Conservation (phyloP, 1,140 invertebrate species). For the Bombus picipes region DNA sequence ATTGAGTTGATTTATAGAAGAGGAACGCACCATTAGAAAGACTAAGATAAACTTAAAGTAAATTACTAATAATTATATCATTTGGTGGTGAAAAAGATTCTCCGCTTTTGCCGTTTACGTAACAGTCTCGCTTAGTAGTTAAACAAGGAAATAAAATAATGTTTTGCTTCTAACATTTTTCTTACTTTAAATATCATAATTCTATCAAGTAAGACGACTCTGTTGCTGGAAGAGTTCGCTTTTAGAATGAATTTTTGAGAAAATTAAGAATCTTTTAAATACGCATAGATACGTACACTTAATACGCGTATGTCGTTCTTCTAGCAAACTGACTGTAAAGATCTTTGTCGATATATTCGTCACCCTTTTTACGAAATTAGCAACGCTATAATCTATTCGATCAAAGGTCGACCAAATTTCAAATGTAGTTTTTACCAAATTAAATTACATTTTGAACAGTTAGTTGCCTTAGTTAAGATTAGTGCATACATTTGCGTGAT, state of each 20-base stretch:
- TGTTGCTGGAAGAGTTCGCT: background rate
- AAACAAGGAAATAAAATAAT: background rate
- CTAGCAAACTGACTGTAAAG: background rate
- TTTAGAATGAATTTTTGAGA: background rate
- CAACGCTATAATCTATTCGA: background rate
- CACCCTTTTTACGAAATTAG: background rate
- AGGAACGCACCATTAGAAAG: no score
- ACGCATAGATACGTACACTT: no score
- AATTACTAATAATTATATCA: no score
- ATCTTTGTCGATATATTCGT: background rate
- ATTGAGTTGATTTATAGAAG: no score
- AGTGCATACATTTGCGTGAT: background rate
- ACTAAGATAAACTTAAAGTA: no score
- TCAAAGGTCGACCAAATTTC: background rate
- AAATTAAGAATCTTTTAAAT: background rate
- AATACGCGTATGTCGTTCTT: background rate
- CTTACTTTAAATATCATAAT: background rate
- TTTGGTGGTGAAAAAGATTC: background rate
- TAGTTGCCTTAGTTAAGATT: no score
- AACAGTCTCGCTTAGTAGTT: background rate
- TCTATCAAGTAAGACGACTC: background rate
- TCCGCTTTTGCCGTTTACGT: background rate
- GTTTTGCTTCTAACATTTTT: rapidly evolving
- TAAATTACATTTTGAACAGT: background rate
- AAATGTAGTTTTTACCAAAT: background rate